Evolutionary conservation across 1,140 invertebrate species (phyloP).

Genomic region (Araneus ventricosus): DNA sequence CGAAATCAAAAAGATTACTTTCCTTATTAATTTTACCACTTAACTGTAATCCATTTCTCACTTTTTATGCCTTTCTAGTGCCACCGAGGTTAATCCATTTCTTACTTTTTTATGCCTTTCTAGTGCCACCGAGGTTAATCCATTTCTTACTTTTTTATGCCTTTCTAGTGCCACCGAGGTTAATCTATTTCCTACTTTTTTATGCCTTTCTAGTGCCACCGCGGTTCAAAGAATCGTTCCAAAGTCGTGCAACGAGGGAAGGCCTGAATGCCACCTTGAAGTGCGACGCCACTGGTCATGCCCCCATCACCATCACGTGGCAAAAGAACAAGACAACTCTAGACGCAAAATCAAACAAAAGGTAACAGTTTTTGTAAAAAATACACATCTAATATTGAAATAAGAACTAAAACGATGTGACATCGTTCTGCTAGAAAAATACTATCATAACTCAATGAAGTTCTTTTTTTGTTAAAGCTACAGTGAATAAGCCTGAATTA

Average conservation of each 20-base stretch:
- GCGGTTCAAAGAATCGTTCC: constrained; percentile 47
- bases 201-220: constrained; percentile 72
- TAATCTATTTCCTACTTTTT: not conserved
- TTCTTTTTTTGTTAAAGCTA: too few species aligned
- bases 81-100: too few species aligned
- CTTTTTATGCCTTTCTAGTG: too few species aligned
- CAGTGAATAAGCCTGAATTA: too few species aligned
- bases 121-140: constrained; percentile 69
- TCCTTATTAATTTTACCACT: too few species aligned
- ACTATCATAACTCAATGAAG: too few species aligned
- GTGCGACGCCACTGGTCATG: constrained; percentile 83
- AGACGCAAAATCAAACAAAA: constrained; percentile 90
- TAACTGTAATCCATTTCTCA: too few species aligned
- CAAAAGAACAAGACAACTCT: constrained; percentile 88
- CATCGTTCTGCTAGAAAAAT: too few species aligned
- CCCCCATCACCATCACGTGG: constrained; percentile 88
- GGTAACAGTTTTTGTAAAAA: constrained; percentile 78
- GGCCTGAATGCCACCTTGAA: constrained; percentile 67
- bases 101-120: constrained; percentile 38
- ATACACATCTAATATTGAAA: too few species aligned
- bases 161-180: too few species aligned
- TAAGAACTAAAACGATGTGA: not conserved
- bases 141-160: too few species aligned
- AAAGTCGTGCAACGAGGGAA: constrained; percentile 61
- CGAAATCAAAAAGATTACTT: too few species aligned